Percentiles rank a stretch among this genome's conserved stretches.
phyloP scores from a whole-genome alignment of 2,888 invertebrate genomes.

The Rapana venosa region DNA sequence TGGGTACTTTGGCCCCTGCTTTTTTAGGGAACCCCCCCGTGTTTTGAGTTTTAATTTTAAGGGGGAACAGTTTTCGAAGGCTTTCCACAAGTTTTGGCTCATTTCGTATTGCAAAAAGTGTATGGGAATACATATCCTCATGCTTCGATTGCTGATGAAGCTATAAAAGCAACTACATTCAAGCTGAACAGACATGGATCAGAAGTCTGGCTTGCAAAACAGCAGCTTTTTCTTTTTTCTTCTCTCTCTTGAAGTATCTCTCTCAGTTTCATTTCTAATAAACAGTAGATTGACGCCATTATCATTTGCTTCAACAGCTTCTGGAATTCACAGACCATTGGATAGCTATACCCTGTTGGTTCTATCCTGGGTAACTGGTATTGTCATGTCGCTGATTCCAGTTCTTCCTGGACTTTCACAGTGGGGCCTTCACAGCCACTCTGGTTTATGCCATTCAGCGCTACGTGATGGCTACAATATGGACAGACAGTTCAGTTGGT shows the following conservation, averaged over 20 bases:
- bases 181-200: not conserved
- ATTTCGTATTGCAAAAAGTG: not conserved
- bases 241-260: not conserved
- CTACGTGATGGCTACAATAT: not conserved
- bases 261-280: not conserved
- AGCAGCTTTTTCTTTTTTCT: not conserved
- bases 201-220: not conserved
- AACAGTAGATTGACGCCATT: not conserved
- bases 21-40: not conserved
- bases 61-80: not conserved
- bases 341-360: not conserved
- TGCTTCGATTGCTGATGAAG: not conserved
- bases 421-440: not conserved
- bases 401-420: constrained; percentile 8
- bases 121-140: not conserved
- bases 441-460: not conserved
- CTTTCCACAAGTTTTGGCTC: not conserved
- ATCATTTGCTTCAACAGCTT: not conserved
- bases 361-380: not conserved
- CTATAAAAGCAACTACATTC: not conserved
- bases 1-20: not conserved
- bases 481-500: not conserved
- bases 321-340: too few species aligned
- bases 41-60: not conserved
- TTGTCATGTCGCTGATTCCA: not conserved